Conservation (phyloP, 2,113 vertebrate genomes). For the Prochilodus magdalenae region DNA sequence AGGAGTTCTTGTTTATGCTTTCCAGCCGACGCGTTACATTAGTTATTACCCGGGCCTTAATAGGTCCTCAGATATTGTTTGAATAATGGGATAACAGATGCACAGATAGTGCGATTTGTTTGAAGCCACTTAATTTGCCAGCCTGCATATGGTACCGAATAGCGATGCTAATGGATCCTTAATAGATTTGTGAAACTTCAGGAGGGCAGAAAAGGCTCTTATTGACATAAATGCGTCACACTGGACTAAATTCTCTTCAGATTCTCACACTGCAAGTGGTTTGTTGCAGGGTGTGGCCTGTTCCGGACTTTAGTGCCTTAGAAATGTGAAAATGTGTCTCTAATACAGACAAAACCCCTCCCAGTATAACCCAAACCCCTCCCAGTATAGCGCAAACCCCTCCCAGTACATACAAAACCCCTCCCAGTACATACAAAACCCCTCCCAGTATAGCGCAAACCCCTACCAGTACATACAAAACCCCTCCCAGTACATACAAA, state of each 20-base stretch:
- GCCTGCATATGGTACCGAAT: conserved; percentile 14
- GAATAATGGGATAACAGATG: conserved; percentile 37
- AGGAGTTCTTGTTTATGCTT: neutral
- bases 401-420: too few relatives aligned
- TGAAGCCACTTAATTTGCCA: conserved; percentile 43
- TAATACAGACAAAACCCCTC: too few relatives aligned
- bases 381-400: too few relatives aligned
- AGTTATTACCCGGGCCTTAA: neutral
- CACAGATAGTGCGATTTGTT: conserved; percentile 26
- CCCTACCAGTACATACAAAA: too few relatives aligned
- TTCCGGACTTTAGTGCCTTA: too few relatives aligned
- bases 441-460: too few relatives aligned
- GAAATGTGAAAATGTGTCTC: too few relatives aligned
- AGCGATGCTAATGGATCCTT: conserved; percentile 36
- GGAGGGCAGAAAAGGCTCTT: conserved; percentile 17
- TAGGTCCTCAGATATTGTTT: conserved; percentile 35
- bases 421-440: too few relatives aligned
- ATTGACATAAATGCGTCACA: conserved; percentile 4
- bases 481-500: too few relatives aligned
- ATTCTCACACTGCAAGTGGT: neutral
- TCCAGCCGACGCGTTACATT: neutral
- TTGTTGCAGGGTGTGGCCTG: neutral
- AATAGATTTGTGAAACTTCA: conserved; percentile 38
- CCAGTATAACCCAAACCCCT: too few relatives aligned
- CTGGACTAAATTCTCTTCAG: neutral